Evolutionary conservation across 2,797 vertebrate species (phyloP).

Genomic region (Takifugu ocellatus): DNA sequence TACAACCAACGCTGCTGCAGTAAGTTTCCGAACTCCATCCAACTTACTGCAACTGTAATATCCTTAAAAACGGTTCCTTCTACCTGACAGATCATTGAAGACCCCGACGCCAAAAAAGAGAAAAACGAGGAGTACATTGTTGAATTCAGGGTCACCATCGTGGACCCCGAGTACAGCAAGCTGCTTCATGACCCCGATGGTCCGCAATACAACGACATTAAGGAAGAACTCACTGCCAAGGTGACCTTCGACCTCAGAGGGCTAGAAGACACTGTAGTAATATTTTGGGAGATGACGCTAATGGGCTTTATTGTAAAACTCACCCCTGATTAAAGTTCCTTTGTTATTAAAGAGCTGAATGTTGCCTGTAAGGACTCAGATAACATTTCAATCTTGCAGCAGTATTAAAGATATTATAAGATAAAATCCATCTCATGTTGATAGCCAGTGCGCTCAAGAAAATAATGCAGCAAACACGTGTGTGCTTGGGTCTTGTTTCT

Average conservation of each 20-base stretch:
- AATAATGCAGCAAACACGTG: background rate
- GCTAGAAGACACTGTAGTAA: background rate
- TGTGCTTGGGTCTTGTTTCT: background rate
- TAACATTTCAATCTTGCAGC: background rate
- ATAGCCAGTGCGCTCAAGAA: background rate
- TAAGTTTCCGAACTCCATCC: constrained; percentile 21
- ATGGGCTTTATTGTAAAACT: constrained; percentile 13
- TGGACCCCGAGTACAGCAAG: constrained; percentile 75
- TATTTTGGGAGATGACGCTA: no score
- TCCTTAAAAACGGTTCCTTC: constrained; percentile 9
- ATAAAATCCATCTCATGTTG: no score
- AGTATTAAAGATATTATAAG: background rate
- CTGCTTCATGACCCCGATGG: constrained; percentile 74
- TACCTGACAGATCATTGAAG: constrained; percentile 62
- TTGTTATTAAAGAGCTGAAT: background rate
- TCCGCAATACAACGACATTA: constrained; percentile 69
- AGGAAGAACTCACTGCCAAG: constrained; percentile 78
- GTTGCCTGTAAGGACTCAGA: background rate
- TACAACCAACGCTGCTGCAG: constrained; percentile 49
- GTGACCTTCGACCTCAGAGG: constrained; percentile 57
- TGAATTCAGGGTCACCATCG: constrained; percentile 84
- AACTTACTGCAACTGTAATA: no score
- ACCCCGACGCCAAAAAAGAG: constrained; percentile 70
- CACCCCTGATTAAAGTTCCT: background rate
- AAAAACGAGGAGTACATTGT: constrained; percentile 79